Evolutionary conservation across 1,140 invertebrate genomes (phyloP), one percentile per base, ranked within the genome.

Genomic region (Aricia agestis): DNA sequence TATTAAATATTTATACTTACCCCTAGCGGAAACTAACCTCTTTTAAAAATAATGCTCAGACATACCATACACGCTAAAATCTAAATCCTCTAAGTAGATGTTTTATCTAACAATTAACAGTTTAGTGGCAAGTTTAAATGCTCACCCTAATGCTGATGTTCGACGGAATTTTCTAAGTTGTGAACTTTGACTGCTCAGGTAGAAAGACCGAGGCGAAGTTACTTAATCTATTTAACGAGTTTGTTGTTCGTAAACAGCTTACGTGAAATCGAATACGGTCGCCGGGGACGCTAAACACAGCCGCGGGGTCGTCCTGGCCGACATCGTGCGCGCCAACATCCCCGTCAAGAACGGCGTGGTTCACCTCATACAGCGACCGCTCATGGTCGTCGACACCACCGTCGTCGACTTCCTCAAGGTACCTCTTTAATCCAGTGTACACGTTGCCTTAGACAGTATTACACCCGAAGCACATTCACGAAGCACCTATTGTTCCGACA

Each of bases 331-430:
- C 85, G 95, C 95, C n/a, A 98, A 98, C 88, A 98, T 98, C 76
- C 97, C 97, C 0, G 96, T 98, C 5, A 95, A 94, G 80, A 98
- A 98, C 82, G 97, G 98, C 10, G 97, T 98, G 0, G 95, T 98
- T 2, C 98, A 98, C 92, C 93, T 98, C 31, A 98, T 98, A 78
- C 95, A 97, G 73, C 94, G 96, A 73, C 97, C 97, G 0, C 92
- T 98, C 1, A 97, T 98, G 95, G 95, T 98, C 52, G 95, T 98
- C 36, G 97, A 98, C 79, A 95, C 95, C 11, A 96, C 95, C 5
- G 95, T 98, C 59, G 94, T 94, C 73, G 94, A 98, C 80, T 97
- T 98, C 79, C 88, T 98, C 45, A 94, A 97, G 95, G 97, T 98
- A 69, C 45, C 13, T 52, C 5, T 52, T 3, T 9, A 79, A 80